Percentiles rank a stretch among this genome's conserved stretches.
Evolutionary conservation across 2,888 invertebrate species (phyloP).

Genomic region (Rhogogaster chlorosoma): DNA sequence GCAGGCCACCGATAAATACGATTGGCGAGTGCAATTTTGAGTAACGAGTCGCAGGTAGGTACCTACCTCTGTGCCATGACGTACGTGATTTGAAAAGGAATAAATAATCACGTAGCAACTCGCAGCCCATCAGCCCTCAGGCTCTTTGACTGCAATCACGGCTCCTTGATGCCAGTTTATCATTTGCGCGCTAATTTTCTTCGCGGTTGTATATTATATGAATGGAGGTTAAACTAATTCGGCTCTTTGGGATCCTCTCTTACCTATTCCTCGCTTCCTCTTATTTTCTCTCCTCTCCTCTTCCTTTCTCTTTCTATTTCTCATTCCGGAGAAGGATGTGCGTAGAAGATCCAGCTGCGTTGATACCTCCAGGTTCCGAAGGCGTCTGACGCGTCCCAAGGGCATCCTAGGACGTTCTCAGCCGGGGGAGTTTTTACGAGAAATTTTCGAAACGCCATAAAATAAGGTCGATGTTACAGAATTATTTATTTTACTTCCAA

Average conservation of each 20-base stretch:
- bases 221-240: slow-evolving; percentile 34
- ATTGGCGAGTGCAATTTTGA: slow-evolving; percentile 19
- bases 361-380: neutral
- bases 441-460: slow-evolving; percentile 43
- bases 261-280: neutral
- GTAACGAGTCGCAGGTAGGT: neutral
- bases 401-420: slow-evolving; percentile 11
- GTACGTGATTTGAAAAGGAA: neutral
- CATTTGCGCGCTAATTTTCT: slow-evolving; percentile 45
- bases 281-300: neutral
- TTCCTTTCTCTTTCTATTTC: neutral
- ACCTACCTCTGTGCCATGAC: neutral
- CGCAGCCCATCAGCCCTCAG: neutral
- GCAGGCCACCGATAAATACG: slow-evolving; percentile 1
- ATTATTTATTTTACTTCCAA: slow-evolving; percentile 37
- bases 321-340: neutral
- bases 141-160: slow-evolving; percentile 37
- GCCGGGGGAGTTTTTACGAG: slow-evolving; percentile 25
- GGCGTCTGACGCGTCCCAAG: neutral
- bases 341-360: slow-evolving; percentile 16
- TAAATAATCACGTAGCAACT: slow-evolving; percentile 38
- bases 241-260: neutral
- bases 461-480: slow-evolving; percentile 45
- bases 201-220: slow-evolving; percentile 17
- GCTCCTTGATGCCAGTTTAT: slow-evolving; percentile 35